phyloP scores from a whole-genome alignment of 92 coral and sea anemone genomes.

The Galaxea fascicularis region DNA sequence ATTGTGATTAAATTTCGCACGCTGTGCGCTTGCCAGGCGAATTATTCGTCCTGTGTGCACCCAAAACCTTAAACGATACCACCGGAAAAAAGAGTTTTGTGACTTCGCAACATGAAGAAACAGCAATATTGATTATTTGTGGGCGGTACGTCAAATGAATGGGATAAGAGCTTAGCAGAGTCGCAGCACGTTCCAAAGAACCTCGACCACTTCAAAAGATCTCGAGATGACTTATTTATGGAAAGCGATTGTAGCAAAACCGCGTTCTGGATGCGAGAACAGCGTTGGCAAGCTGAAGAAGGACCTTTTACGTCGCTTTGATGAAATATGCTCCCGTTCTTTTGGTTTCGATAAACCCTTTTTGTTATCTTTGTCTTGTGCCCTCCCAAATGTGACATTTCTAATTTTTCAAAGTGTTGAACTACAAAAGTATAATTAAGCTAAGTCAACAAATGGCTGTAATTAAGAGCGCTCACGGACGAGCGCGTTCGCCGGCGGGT shows the following conservation, averaged over 20 bases:
- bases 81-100: conserved; percentile 60
- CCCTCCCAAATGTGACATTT: conserved; percentile 56
- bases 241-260: conserved; percentile 7
- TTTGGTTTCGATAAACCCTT: conserved; percentile 23
- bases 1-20: conserved; percentile 54
- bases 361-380: conserved; percentile 39
- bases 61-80: conserved; percentile 20
- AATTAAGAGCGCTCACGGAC: conserved; percentile 41
- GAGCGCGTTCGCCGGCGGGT: not conserved
- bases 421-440: conserved; percentile 68
- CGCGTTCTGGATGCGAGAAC: conserved; percentile 16
- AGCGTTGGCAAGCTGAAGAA: too few species aligned
- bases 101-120: conserved; percentile 41
- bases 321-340: not conserved
- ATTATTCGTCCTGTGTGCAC: conserved; percentile 26
- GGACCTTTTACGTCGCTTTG: conserved; percentile 9
- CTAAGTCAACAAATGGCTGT: conserved; percentile 69
- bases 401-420: conserved; percentile 62
- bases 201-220: conserved; percentile 3
- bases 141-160: conserved; percentile 39
- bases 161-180: conserved; percentile 34
- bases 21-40: conserved; percentile 40
- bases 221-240: not conserved
- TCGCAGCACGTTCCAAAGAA: conserved; percentile 21
- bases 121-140: conserved; percentile 38